A percentile compares a stretch with the other conserved stretches of the same genome.
These are phyloP conservation scores for Drosophila helvetica DNA, from an alignment of 2,888 invertebrate genomes.

Conservation along the genomic window DNA sequence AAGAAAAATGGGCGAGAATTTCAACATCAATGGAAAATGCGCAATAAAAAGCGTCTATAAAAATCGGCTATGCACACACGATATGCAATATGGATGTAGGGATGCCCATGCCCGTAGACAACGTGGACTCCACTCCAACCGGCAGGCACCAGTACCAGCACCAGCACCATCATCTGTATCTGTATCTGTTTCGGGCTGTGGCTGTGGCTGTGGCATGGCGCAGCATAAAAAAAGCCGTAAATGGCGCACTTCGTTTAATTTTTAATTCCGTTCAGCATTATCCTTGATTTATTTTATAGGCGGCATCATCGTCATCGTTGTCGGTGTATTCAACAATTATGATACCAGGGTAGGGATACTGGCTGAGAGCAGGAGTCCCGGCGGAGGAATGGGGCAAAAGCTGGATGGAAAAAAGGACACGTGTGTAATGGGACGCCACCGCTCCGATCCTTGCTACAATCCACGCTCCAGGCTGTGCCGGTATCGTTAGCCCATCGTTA, in stretches of 20 bases:
- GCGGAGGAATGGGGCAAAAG: conserved; percentile 52
- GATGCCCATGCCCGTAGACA: conserved; percentile 30
- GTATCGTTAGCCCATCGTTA: conserved; percentile 52
- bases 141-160: background rate
- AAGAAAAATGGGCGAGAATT: conserved; percentile 63
- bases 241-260: conserved; percentile 79
- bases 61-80: conserved; percentile 71
- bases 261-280: conserved; percentile 78
- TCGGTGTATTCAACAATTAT: conserved; percentile 74
- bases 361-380: conserved; percentile 30
- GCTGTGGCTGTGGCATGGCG: conserved; percentile 15
- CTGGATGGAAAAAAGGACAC: conserved; percentile 43
- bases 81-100: conserved; percentile 57
- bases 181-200: conserved; percentile 20
- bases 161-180: conserved; percentile 31
- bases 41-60: conserved; percentile 78
- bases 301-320: conserved; percentile 57
- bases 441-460: background rate
- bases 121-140: conserved; percentile 38
- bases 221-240: conserved; percentile 53
- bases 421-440: conserved; percentile 36
- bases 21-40: conserved; percentile 78
- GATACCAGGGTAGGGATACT: conserved; percentile 22
- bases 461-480: conserved; percentile 22
- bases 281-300: conserved; percentile 80